phyloP scores from a whole-genome alignment of 2,113 vertebrate species.

The Sula dactylatra region DNA sequence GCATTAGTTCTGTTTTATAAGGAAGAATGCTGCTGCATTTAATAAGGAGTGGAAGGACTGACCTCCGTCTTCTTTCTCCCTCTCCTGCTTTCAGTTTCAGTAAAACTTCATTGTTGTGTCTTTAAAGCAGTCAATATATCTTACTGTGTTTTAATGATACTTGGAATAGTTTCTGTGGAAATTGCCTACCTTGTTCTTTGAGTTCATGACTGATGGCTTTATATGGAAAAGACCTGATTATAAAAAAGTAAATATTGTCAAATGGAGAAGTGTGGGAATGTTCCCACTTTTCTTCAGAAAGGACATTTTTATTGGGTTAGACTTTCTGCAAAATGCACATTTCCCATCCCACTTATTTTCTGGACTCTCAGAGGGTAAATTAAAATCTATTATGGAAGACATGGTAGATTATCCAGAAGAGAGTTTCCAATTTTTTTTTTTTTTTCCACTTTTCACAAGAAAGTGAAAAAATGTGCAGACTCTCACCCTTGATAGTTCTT shows the following conservation, averaged over 20 bases:
- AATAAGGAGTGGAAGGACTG: not conserved
- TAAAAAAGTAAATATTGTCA: not conserved
- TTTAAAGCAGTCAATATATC: not conserved
- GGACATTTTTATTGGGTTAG: not conserved
- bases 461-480: not conserved
- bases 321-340: not conserved
- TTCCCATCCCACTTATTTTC: not conserved
- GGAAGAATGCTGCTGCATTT: not conserved
- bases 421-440: not conserved
- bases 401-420: not conserved
- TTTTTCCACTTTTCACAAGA: not conserved
- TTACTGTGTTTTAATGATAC: not conserved
- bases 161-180: not conserved
- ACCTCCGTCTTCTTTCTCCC: not conserved
- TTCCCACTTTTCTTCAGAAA: not conserved
- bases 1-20: not conserved
- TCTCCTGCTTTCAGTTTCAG: not conserved
- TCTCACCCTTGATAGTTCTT: not conserved
- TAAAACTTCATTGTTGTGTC: not conserved
- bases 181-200: not conserved
- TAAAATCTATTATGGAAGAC: not conserved
- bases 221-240: not conserved
- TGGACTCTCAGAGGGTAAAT: not conserved
- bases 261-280: not conserved
- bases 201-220: not conserved